phyloP scores from a whole-genome alignment of 2,113 vertebrate genomes.

The Nothoprocta perdicaria region DNA sequence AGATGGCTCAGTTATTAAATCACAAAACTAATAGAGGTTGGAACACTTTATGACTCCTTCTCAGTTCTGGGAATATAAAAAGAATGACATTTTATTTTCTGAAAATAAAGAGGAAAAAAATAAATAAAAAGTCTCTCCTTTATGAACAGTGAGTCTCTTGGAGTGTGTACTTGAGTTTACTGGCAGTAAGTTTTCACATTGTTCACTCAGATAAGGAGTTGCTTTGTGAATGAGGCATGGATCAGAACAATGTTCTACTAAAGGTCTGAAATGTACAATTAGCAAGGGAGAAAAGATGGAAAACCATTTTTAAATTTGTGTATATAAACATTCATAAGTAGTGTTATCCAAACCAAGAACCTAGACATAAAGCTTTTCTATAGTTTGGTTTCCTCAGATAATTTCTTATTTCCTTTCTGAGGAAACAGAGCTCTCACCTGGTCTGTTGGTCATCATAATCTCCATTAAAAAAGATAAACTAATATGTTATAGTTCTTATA shows the following conservation, averaged over 20 bases:
- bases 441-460: background rate
- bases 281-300: background rate
- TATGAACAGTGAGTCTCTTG: background rate
- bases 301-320: background rate
- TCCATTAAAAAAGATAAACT: background rate
- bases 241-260: background rate
- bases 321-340: background rate
- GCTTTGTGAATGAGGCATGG: background rate
- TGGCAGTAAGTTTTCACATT: background rate
- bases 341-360: background rate
- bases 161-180: background rate
- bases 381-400: background rate
- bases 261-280: background rate
- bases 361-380: background rate
- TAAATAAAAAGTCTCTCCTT: background rate
- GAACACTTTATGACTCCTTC: background rate
- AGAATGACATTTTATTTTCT: background rate
- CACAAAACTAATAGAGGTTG: fast-evolving
- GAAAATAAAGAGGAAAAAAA: background rate
- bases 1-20: background rate
- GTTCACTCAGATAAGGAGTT: background rate
- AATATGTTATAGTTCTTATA: background rate
- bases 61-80: background rate
- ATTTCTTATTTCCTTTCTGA: background rate
- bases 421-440: background rate